These are phyloP conservation scores for Cetoscarus ocellatus DNA, from an alignment of 2,797 vertebrate genomes.

Conservation along the genomic window DNA sequence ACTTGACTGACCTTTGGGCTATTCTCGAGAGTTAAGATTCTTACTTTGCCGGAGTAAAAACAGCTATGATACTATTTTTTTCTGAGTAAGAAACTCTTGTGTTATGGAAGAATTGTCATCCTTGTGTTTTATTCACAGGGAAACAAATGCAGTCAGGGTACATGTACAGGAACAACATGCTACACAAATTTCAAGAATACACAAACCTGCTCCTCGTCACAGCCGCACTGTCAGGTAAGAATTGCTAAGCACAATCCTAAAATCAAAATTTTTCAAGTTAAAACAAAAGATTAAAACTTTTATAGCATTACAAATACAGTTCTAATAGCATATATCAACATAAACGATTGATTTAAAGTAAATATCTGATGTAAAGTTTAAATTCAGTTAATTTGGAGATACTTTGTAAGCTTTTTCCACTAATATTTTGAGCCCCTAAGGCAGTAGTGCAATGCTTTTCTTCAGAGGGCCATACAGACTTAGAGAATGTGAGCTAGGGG, in stretches of 20 bases:
- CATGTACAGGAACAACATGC: constrained; percentile 75
- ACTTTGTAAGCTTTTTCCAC: no score
- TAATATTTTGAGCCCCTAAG: no score
- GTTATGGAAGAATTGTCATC: not conserved
- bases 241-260: not conserved
- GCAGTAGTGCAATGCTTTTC: no score
- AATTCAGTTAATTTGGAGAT: no score
- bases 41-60: no score
- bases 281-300: not conserved
- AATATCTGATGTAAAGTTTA: no score
- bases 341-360: no score
- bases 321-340: no score
- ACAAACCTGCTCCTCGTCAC: constrained; percentile 47
- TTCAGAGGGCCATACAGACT: no score
- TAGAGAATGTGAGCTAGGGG: no score
- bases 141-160: constrained; percentile 82
- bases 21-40: not conserved
- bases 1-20: not conserved
- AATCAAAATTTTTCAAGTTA: not conserved
- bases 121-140: constrained; percentile 59
- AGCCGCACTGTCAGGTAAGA: constrained; percentile 85
- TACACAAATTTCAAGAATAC: constrained; percentile 72
- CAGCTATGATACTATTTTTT: no score
- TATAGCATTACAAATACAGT: no score
- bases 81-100: not conserved